Conservation (phyloP, 2,113 vertebrate species). For the Triplophysa dalaica region DNA sequence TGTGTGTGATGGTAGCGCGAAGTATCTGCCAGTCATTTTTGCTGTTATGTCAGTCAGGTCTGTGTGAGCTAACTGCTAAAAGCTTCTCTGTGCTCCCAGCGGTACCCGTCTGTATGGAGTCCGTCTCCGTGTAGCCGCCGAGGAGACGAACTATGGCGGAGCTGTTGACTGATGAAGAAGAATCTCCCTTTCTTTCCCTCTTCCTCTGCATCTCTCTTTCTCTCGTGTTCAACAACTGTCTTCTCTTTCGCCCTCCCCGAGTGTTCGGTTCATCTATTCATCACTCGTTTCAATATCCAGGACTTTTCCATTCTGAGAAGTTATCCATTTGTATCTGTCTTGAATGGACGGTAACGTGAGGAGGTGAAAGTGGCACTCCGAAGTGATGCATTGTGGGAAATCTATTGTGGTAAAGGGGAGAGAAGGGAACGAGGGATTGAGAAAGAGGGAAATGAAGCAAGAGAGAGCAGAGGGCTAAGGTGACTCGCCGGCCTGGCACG, state of each 20-base stretch:
- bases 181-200: slow-evolving; percentile 13
- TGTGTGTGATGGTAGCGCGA: slow-evolving; percentile 15
- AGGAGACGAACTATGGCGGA: slow-evolving; percentile 39
- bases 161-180: slow-evolving; percentile 44
- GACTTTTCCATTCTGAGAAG: slow-evolving; percentile 34
- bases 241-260: slow-evolving; percentile 17
- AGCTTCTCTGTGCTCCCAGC: slow-evolving; percentile 49
- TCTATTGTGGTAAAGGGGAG: slow-evolving; percentile 60
- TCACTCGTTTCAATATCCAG: slow-evolving; percentile 28
- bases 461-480: slow-evolving; percentile 44
- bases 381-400: slow-evolving; percentile 71
- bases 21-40: slow-evolving; percentile 29
- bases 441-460: slow-evolving; percentile 36
- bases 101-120: slow-evolving; percentile 51
- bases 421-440: slow-evolving; percentile 42
- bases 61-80: slow-evolving; percentile 46
- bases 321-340: slow-evolving; percentile 31
- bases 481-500: slow-evolving; percentile 39
- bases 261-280: slow-evolving; percentile 36
- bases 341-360: slow-evolving; percentile 67
- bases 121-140: slow-evolving; percentile 41
- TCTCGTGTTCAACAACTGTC: slow-evolving; percentile 3
- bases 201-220: slow-evolving; percentile 9
- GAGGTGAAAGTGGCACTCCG: slow-evolving; percentile 62
- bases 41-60: slow-evolving; percentile 27